Evolutionary conservation across 2,113 vertebrate species (phyloP).

Genomic region (Marmota monax): DNA sequence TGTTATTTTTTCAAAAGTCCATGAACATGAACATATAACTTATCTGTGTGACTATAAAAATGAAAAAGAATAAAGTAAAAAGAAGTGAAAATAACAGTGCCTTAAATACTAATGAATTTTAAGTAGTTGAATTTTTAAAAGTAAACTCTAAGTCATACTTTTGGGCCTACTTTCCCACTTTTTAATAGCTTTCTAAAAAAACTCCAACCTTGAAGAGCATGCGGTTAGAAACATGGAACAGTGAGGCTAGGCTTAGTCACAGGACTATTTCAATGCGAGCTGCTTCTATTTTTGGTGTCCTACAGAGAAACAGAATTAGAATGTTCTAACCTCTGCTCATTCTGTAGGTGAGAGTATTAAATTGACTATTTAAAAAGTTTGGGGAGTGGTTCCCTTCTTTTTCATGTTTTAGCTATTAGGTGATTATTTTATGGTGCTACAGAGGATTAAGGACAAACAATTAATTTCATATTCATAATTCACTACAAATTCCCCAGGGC

Average conservation of each 20-base stretch:
- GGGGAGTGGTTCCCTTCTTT: neutral
- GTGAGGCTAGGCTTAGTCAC: conserved; percentile 83
- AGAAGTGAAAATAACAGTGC: conserved; percentile 74
- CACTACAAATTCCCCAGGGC: neutral
- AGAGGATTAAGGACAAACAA: neutral
- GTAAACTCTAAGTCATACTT: conserved; percentile 81
- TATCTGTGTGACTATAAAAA: conserved; percentile 65
- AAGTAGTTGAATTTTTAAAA: conserved; percentile 77
- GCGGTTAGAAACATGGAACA: conserved; percentile 82
- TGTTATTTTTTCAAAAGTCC: conserved; percentile 6
- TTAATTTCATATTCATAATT: neutral
- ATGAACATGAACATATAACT: conserved; percentile 14
- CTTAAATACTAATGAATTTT: conserved; percentile 80
- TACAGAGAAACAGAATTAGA: conserved; percentile 81
- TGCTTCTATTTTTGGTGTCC: conserved; percentile 81
- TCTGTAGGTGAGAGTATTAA: conserved; percentile 77
- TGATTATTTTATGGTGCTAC: conserved; percentile 53
- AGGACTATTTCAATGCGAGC: conserved; percentile 80
- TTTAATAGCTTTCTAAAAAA: conserved; percentile 85
- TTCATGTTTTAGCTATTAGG: conserved; percentile 23
- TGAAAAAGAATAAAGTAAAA: conserved; percentile 72
- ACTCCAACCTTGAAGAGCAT: conserved; percentile 78
- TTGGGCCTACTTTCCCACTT: conserved; percentile 81
- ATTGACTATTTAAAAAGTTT: conserved; percentile 45
- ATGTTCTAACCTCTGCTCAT: conserved; percentile 82